A percentile compares a stretch with the other conserved stretches of the same genome.
These are phyloP conservation scores for Ligdia adustata DNA, from an alignment of 2,888 invertebrate species.

Conservation along the genomic window DNA sequence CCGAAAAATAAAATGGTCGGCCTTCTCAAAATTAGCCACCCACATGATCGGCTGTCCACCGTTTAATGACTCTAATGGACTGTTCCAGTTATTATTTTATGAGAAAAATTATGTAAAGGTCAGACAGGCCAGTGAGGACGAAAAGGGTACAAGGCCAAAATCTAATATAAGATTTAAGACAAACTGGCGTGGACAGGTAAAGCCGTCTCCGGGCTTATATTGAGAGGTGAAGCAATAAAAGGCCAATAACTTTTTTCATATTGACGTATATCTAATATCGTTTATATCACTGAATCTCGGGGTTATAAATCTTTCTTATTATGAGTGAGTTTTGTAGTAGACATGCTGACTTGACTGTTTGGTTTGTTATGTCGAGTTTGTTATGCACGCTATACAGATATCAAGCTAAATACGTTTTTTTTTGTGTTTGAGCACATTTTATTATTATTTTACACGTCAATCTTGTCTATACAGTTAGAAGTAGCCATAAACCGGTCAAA, in stretches of 20 bases:
- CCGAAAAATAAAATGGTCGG: neutral
- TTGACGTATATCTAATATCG: slow-evolving; percentile 23
- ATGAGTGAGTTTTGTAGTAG: slow-evolving; percentile 2
- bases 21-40: neutral
- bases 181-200: slow-evolving; percentile 26
- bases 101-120: slow-evolving; percentile 29
- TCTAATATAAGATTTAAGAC: slow-evolving; percentile 30
- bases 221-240: slow-evolving; percentile 29
- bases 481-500: too few relatives aligned
- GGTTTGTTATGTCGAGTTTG: too few relatives aligned
- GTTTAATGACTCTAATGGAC: slow-evolving; percentile 23
- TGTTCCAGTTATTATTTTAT: slow-evolving; percentile 21
- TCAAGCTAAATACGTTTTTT: too few relatives aligned
- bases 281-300: slow-evolving; percentile 15
- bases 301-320: slow-evolving; percentile 20
- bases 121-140: slow-evolving; percentile 13
- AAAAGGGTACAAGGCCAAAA: slow-evolving; percentile 26
- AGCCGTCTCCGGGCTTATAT: slow-evolving; percentile 21
- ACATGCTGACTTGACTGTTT: slow-evolving; percentile 12
- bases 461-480: too few relatives aligned
- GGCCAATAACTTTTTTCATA: slow-evolving; percentile 33
- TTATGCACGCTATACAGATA: too few relatives aligned
- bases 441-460: too few relatives aligned
- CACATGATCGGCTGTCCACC: slow-evolving; percentile 12
- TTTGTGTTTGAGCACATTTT: too few relatives aligned